phyloP scores from a whole-genome alignment of 1,140 invertebrate species.

The Drosophila pandora region DNA sequence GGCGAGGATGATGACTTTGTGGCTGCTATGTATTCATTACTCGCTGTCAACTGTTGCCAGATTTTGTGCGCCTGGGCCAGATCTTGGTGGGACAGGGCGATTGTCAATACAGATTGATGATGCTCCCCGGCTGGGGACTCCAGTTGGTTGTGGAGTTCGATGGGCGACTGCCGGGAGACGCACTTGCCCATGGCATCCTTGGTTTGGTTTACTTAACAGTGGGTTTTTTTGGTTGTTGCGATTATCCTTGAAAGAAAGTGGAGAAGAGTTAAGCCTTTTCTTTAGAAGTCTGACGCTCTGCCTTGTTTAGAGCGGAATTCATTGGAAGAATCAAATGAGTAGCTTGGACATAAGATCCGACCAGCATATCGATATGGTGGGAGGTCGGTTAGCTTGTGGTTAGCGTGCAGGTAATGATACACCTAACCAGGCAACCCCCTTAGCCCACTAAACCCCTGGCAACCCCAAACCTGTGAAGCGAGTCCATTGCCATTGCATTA shows the following conservation, averaged over 20 bases:
- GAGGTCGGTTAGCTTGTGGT: constrained; percentile 53
- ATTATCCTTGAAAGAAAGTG: constrained; percentile 1
- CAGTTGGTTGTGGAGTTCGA: constrained; percentile 20
- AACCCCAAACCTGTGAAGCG: constrained; percentile 10
- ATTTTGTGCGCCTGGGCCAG: constrained; percentile 79
- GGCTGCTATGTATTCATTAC: constrained; percentile 79
- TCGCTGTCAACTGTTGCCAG: constrained; percentile 80
- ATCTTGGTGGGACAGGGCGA: constrained; percentile 75
- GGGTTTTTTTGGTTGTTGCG: not conserved
- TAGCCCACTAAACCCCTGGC: not conserved
- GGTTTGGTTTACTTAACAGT: not conserved
- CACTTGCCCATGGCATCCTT: constrained; percentile 79
- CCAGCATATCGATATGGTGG: constrained; percentile 65
- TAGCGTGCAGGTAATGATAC: constrained; percentile 45
- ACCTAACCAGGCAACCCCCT: constrained; percentile 9
- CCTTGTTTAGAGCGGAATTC: constrained; percentile 23
- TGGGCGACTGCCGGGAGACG: constrained; percentile 66
- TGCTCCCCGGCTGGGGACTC: constrained; percentile 43
- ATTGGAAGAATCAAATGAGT: constrained; percentile 60
- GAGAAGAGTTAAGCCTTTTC: not conserved
- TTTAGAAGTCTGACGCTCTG: not conserved
- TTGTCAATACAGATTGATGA: constrained; percentile 81
- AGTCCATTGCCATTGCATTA: constrained; percentile 72
- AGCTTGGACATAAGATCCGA: constrained; percentile 52
- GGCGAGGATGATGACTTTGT: not conserved